Evolutionary conservation across 2,797 vertebrate species (phyloP), one percentile per base, ranked within the genome.

Genomic region (Malurus splendens): DNA sequence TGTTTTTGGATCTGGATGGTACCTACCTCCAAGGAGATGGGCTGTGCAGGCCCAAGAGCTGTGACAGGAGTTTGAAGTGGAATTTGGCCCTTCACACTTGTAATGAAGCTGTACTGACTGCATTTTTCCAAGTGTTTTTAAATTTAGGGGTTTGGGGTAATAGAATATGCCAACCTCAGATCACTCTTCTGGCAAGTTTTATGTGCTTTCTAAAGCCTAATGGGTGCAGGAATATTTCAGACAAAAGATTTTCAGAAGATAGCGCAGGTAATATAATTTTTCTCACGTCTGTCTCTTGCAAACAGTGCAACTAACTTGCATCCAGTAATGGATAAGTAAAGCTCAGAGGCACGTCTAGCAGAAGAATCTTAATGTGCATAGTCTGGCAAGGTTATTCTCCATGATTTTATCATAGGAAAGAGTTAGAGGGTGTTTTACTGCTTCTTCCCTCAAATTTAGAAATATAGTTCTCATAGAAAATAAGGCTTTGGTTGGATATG

Each of bases 361-460:
- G 81, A 68, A 68, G 68, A 74, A 75, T 11, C 77, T 59, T 55
- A 42, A 2, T 54, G 22, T 3, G 27, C 52, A 11, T 84, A 70
- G 27, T 66, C 83, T 89, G 82, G 65, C 62, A 42, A 72, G 65
- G 62, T 64, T 88, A 9, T 2, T 19, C 61, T 77, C 55, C n/a
- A 3, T 66, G 23, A 32, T 59, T 92, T 87, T 93, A 60, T 72
- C 82, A 42, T 4, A 68, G 76, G 76, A 81, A 83, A 75, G 44
- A 90, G 62, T 81, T 33, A 65, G 44, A 60, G 16, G 42, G 36
- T 0, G 5, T 81, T 85, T 85, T 89, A 65, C 25, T 87, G 18
- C 38, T 60, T 48, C 62, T 92, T 61, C n/a, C 18, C 17, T 86
- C 62, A 52, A 51, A 81, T 14, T 45, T 54, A 28, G n/a, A 86